Evolutionary conservation across 2,888 invertebrate genomes (phyloP).

Genomic region (Atrina japonica): DNA sequence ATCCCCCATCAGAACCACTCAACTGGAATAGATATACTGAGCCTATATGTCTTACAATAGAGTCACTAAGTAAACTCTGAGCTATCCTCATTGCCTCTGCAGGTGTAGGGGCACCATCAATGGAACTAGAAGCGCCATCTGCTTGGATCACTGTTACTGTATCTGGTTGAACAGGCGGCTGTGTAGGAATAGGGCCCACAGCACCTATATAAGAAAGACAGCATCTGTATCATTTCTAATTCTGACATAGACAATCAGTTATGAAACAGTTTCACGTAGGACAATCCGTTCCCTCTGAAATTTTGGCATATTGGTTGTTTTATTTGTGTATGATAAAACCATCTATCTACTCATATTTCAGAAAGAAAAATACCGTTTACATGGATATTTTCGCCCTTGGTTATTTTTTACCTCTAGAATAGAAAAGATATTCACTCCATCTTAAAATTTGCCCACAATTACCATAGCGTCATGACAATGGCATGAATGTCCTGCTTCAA

Average conservation of each 20-base stretch:
- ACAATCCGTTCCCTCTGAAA: no score
- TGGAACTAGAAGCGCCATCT: slow-evolving; percentile 46
- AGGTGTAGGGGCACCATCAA: slow-evolving; percentile 47
- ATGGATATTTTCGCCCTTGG: no score
- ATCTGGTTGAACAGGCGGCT: slow-evolving; percentile 6
- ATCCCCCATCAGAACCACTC: slow-evolving; percentile 66
- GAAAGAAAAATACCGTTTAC: no score
- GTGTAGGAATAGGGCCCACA: not conserved
- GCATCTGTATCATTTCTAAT: not conserved
- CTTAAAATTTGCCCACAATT: no score
- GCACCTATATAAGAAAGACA: slow-evolving; percentile 9
- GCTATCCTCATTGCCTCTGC: slow-evolving; percentile 56
- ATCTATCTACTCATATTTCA: no score
- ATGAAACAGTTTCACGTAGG: not conserved
- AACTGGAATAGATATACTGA: slow-evolving; percentile 75
- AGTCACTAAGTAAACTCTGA: slow-evolving; percentile 60
- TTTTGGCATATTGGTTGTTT: no score
- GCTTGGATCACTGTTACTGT: slow-evolving; percentile 35
- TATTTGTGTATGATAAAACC: no score
- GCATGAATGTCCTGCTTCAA: no score
- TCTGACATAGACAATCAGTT: not conserved
- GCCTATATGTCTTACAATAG: slow-evolving; percentile 70
- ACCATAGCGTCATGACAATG: no score
- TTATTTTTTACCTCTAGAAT: no score
- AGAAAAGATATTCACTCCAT: no score